Evolutionary conservation across 2,113 vertebrate species (phyloP).

Genomic region (Lycocorax pyrrhopterus): DNA sequence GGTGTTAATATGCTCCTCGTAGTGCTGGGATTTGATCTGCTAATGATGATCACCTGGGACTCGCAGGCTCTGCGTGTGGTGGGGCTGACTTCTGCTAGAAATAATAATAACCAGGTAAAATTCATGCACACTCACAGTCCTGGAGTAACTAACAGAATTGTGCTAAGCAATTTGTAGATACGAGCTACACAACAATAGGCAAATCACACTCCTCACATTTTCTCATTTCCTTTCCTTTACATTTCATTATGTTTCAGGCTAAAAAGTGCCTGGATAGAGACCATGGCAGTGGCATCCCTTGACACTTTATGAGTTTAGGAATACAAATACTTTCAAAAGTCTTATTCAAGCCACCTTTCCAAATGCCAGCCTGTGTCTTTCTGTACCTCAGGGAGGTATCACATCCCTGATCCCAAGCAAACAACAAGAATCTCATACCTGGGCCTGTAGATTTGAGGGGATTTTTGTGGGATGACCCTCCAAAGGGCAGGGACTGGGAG

Average conservation of each 20-base stretch:
- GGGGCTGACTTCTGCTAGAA: neutral
- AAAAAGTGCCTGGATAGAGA: neutral
- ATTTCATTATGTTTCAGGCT: neutral
- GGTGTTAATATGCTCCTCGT: neutral
- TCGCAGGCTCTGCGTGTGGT: neutral
- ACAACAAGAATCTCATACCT: neutral
- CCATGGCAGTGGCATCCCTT: neutral
- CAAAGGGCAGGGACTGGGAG: fast-evolving
- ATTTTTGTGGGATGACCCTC: fast-evolving
- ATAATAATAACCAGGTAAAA: neutral
- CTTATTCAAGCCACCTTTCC: neutral
- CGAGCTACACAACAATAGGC: neutral
- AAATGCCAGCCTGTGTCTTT: neutral
- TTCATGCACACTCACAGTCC: neutral
- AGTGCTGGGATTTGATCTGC: neutral
- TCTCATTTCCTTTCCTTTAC: neutral
- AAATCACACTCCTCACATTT: neutral
- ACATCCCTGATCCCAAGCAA: neutral
- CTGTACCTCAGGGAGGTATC: neutral
- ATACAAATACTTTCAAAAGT: neutral
- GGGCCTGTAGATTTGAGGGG: neutral
- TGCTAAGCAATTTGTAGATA: neutral
- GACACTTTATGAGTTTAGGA: neutral
- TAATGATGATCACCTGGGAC: neutral
- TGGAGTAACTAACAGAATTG: neutral